Conservation (phyloP, 2,113 vertebrate genomes). For the Uropsilus gracilis region DNA sequence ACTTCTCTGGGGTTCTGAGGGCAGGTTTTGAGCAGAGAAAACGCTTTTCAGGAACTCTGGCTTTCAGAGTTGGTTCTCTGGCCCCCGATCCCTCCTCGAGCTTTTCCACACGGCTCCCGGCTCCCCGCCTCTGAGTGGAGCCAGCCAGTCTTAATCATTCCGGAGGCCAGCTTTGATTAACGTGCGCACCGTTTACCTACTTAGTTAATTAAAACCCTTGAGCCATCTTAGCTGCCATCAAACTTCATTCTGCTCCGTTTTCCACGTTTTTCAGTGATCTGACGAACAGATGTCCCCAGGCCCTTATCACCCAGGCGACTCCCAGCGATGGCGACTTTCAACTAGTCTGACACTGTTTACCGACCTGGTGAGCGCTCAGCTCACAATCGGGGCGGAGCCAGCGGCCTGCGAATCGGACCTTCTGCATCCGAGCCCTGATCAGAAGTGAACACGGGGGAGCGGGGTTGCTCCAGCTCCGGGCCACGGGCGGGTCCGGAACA, state of each 20-base stretch:
- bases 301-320: conserved; percentile 53
- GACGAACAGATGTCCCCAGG: conserved; percentile 37
- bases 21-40: background rate
- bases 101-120: conserved; percentile 1
- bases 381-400: conserved; percentile 51
- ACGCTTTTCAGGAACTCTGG: conserved; percentile 1
- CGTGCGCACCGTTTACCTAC: conserved; percentile 69
- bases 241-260: conserved; percentile 71
- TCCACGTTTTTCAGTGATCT: conserved; percentile 62
- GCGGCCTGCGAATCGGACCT: conserved; percentile 17
- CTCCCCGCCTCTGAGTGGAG: conserved; percentile 55
- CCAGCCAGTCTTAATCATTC: conserved; percentile 45
- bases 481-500: too few relatives aligned
- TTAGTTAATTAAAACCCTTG: conserved; percentile 78
- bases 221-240: conserved; percentile 73
- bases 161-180: conserved; percentile 64
- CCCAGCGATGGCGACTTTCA: conserved; percentile 56
- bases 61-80: conserved; percentile 1
- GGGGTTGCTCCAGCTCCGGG: too few relatives aligned
- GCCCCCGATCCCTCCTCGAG: background rate
- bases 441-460: too few relatives aligned
- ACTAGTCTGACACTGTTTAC: conserved; percentile 69
- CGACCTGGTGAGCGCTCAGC: conserved; percentile 16
- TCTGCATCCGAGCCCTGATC: too few relatives aligned
- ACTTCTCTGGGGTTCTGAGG: background rate